Base-by-base conservation (phyloP, 2,113 vertebrate genomes). In the Aix galericulata region DNA sequence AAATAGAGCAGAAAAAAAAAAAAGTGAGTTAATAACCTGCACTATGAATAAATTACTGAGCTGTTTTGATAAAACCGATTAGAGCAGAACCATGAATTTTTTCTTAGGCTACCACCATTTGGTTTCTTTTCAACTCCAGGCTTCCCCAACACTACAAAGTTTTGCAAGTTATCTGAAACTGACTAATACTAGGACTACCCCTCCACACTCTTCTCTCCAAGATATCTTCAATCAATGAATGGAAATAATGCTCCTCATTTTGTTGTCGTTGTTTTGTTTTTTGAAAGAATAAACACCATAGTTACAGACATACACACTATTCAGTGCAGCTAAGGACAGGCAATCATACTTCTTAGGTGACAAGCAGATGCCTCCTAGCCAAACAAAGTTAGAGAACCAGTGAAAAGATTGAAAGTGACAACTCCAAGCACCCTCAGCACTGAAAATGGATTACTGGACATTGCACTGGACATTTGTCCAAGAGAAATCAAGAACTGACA, bases 21-120 rank as follows among this genome's bases (percentile, higher is more conserved):
- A 88, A 44, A 90, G 21, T 81, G 46, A 68, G 22, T 80, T 77
- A 89, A 90, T 20, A 86, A 74, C 25, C 56, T 36, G 71, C 13
- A 91, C 77, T 88, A 44, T 69, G 89, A 92, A 88, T 82, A 86
- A 86, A 86, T 79, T 86, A 91, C 27, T 46, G 48, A 96, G 46
- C 27, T 85, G 79, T 66, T 82, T 76, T 83, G 42, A 93, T 73
- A 89, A 69, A 94, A 83, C 22, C 73, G 46, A 84, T 69, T 40
- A 95, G 53, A 86, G 14, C 3, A 22, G 29, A 88, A 85, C 36
- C 31, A 76, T 63, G 60, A 83, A 52, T 29, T 52, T 60, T 87
- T 91, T 91, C 76, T 76, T 75, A 53, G 74, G 79, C 63, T 29
- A 77, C 58, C 22, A 71, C 9, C 36, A 85, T 40, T 76, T 89